Conservation (phyloP, 2,888 invertebrate genomes). For the Lacanobia oleracea region DNA sequence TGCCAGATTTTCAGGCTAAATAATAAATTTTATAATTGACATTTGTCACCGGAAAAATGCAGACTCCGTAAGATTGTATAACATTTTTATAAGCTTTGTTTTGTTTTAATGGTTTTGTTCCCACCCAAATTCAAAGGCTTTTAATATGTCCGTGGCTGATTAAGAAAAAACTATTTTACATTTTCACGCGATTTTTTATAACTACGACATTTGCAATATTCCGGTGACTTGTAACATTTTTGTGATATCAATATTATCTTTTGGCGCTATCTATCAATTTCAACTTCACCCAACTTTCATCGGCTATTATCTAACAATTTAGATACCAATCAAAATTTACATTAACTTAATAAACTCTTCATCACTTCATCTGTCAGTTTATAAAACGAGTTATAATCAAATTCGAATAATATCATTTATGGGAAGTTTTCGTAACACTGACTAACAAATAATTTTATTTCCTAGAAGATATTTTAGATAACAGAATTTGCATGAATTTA, state of each 20-base stretch:
- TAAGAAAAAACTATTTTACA: too few relatives aligned
- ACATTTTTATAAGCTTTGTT: too few relatives aligned
- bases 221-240: not conserved
- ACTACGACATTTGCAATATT: too few relatives aligned
- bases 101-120: too few relatives aligned
- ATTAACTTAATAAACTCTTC: conserved; percentile 51
- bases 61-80: too few relatives aligned
- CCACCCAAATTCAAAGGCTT: too few relatives aligned
- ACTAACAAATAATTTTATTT: conserved; percentile 33
- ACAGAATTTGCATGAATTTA: conserved; percentile 49
- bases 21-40: not conserved
- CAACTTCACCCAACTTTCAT: conserved; percentile 32
- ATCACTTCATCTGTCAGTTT: conserved; percentile 28
- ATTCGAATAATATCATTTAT: conserved; percentile 39
- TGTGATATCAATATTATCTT: not conserved
- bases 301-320: conserved; percentile 52
- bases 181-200: too few relatives aligned
- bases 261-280: not conserved
- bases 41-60: not conserved
- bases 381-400: conserved; percentile 42
- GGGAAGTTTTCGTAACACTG: conserved; percentile 41
- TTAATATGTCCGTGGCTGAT: too few relatives aligned
- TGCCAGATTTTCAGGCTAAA: too few relatives aligned
- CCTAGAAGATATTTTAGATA: conserved; percentile 41
- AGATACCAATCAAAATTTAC: conserved; percentile 47